Evolutionary conservation across 2,113 vertebrate species (phyloP).

Genomic region (Recurvirostra avosetta): DNA sequence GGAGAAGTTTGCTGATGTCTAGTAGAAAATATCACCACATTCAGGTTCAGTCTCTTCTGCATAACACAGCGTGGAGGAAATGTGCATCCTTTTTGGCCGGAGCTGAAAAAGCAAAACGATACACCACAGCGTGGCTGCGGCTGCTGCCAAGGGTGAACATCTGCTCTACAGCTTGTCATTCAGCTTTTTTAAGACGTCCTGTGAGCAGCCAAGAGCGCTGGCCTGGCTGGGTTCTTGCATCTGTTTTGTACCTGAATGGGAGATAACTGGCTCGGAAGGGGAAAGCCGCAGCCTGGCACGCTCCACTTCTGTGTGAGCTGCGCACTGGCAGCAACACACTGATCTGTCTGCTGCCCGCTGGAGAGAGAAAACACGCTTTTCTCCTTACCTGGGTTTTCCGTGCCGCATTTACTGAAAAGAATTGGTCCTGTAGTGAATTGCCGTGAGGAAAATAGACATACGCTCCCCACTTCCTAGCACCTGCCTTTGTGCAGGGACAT

Average conservation of each 20-base stretch:
- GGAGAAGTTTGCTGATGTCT: not conserved
- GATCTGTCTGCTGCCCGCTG: not conserved
- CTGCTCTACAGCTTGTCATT: conserved; percentile 37
- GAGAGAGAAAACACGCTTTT: not conserved
- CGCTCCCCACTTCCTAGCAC: not conserved
- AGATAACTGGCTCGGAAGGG: not conserved
- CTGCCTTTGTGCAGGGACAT: not conserved
- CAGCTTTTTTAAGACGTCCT: not conserved
- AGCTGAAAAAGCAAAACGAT: not conserved
- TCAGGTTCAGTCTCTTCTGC: not conserved
- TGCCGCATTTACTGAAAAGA: not conserved
- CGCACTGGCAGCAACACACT: accelerated
- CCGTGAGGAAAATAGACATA: accelerated
- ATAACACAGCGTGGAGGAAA: not conserved
- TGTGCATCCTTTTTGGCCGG: not conserved
- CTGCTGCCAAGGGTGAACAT: conserved; percentile 20
- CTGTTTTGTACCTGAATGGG: not conserved
- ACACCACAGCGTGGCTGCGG: not conserved
- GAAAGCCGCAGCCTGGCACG: not conserved
- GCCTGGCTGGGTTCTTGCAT: not conserved
- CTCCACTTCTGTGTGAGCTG: not conserved
- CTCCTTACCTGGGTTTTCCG: not conserved
- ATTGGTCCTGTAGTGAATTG: not conserved
- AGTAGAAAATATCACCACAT: not conserved
- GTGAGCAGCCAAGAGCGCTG: not conserved